A percentile compares a stretch with the other conserved stretches of the same genome.
phyloP scores from a whole-genome alignment of 1,140 invertebrate species.

The Drosophila pachea region DNA sequence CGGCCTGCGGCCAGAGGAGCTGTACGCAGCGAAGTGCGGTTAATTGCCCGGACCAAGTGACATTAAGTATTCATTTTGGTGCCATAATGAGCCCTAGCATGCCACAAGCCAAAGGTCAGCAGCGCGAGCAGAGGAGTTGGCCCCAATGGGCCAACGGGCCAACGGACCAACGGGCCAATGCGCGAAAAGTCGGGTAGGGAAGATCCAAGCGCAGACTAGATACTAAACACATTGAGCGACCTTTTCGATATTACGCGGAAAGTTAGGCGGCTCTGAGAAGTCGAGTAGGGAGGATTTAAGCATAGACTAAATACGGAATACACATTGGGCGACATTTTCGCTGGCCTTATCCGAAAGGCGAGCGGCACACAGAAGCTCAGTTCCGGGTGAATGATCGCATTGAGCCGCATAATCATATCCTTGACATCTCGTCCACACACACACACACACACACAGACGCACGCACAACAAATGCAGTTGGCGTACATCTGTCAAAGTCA shows the following conservation, averaged over 20 bases:
- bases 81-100: constrained; percentile 57
- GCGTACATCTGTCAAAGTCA: constrained; percentile 72
- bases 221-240: too few relatives aligned
- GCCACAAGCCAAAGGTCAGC: constrained; percentile 54
- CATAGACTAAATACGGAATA: too few relatives aligned
- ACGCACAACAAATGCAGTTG: constrained; percentile 12
- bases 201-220: too few relatives aligned
- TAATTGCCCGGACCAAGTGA: constrained; percentile 48
- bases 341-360: background rate
- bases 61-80: constrained; percentile 69
- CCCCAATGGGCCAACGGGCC: constrained; percentile 1
- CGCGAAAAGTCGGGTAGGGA: too few relatives aligned
- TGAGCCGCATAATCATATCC: constrained; percentile 23
- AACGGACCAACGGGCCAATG: too few relatives aligned
- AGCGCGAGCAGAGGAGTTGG: constrained; percentile 4
- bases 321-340: too few relatives aligned
- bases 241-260: too few relatives aligned
- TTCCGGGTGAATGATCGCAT: constrained; percentile 23
- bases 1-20: constrained; percentile 29
- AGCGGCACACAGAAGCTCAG: background rate
- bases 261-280: too few relatives aligned
- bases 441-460: constrained; percentile 4
- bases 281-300: too few relatives aligned
- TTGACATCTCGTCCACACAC: constrained; percentile 21
- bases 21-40: constrained; percentile 33